Evolutionary conservation across 2,888 invertebrate species (phyloP).

Genomic region (Sisyra nigra): DNA sequence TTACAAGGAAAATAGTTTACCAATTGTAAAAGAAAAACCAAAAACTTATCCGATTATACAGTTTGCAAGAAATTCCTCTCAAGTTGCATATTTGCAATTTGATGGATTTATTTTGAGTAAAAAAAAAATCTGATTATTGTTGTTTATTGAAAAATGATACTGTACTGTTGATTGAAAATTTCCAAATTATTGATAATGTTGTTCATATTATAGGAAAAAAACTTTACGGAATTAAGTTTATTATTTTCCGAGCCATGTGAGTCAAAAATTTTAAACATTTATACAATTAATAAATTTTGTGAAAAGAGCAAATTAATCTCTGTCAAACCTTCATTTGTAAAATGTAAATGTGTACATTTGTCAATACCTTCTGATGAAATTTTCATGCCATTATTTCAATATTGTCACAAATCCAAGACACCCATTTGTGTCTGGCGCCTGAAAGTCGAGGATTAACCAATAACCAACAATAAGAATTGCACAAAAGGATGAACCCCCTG

Average conservation of each 20-base stretch:
- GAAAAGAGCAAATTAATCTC: background rate
- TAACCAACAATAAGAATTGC: no score
- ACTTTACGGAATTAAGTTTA: background rate
- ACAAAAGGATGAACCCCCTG: no score
- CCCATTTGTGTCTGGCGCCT: no score
- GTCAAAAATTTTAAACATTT: conserved; percentile 9
- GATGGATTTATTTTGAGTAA: conserved; percentile 8
- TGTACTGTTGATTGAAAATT: conserved; percentile 1
- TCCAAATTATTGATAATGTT: background rate
- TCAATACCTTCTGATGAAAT: background rate
- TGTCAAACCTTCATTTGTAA: background rate
- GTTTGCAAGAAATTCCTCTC: conserved; percentile 1
- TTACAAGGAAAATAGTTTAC: conserved; percentile 5
- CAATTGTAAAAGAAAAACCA: conserved; percentile 2
- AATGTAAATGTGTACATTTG: conserved; percentile 1
- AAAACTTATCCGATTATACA: conserved; percentile 9
- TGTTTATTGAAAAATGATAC: conserved; percentile 7
- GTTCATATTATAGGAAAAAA: background rate
- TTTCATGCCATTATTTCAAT: background rate
- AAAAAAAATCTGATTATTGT: conserved; percentile 10
- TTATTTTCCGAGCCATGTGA: conserved; percentile 8
- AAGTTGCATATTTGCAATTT: conserved; percentile 9
- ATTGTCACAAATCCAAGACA: no score
- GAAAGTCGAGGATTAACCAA: no score
- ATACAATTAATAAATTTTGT: background rate